Evolutionary conservation across 2,113 vertebrate genomes (phyloP), one percentile per base, ranked within the genome.

Genomic region (Tonatia bakeri): DNA sequence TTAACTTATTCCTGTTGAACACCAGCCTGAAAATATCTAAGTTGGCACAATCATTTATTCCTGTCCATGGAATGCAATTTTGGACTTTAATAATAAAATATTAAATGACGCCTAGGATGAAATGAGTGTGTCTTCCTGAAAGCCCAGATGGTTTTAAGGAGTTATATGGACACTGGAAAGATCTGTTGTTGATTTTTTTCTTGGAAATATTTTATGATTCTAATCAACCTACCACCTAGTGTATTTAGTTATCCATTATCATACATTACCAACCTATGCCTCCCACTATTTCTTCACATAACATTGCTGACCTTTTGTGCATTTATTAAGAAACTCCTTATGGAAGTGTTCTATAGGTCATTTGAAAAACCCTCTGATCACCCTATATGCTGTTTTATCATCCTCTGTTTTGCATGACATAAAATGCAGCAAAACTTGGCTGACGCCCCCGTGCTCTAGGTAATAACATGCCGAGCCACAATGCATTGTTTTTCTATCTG

Each of bases 371-470:
- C 86, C 47, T 90, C 90, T 70, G 31, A 61, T 59, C 31, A 38
- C 15, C 10, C 7, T 76, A 0, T 56, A 40, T 10, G 3, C 17
- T 83, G 59, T 79, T 90, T 31, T 43, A 26, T 65, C 43, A 31
- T 3, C 79, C 33, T 91, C 56, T 95, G n/a, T 91, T 94, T 92
- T 61, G 79, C 0, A 17, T 24, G 92, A 86, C 38, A 84, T 54
- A 93, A 87, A 90, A 75, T 65, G 70, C 50, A 54, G 0, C 24
- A 28, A 96, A 95, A 96, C 83, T 13, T 52, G 43, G 91, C 92
- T 33, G 10, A n/a, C 65, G 69, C 50, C 33, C 45, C 31, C 19
- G 4, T 4, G 72, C 45, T 82, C 73, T 84, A 8, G 45, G 16
- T 38, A 91, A 36, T 19, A 69, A 36, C 6, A 82, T 19, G 7